Evolutionary conservation across 2,888 invertebrate genomes (phyloP).

Genomic region (Brachyptera risi): DNA sequence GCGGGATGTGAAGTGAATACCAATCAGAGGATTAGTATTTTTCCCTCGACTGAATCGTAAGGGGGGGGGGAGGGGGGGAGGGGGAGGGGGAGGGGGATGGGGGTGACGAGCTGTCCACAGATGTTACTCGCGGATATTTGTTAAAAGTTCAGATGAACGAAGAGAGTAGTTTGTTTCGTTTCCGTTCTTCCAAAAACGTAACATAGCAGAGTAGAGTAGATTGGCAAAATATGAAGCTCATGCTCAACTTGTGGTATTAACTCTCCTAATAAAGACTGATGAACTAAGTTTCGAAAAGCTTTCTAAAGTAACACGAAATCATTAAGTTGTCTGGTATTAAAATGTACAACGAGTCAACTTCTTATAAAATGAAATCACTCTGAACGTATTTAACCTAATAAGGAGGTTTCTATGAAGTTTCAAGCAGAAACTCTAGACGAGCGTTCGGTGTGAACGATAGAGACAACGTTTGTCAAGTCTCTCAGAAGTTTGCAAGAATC

Average conservation of each 20-base stretch:
- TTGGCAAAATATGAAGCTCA: too few species aligned
- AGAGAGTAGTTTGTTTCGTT: not conserved
- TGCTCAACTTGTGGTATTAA: not conserved
- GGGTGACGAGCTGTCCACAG: slow-evolving; percentile 14
- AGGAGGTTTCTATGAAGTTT: not conserved
- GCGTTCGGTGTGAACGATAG: slow-evolving; percentile 10
- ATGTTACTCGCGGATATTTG: slow-evolving; percentile 10
- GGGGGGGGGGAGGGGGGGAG: too few species aligned
- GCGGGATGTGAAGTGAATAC: not conserved
- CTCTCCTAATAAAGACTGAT: too few species aligned
- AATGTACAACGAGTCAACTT: slow-evolving; percentile 1
- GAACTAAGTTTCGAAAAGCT: not conserved
- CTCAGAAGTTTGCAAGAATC: slow-evolving; percentile 6
- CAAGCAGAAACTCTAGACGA: not conserved
- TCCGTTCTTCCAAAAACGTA: not conserved
- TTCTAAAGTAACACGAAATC: not conserved
- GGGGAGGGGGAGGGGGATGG: too few species aligned
- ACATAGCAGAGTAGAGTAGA: too few species aligned
- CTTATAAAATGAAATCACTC: slow-evolving; percentile 6
- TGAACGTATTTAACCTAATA: slow-evolving; percentile 14
- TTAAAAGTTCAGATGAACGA: not conserved
- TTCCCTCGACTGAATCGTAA: not conserved
- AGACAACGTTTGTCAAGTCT: not conserved
- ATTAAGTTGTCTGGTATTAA: not conserved
- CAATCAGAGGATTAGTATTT: slow-evolving; percentile 19